A percentile compares a stretch with the other conserved stretches of the same genome.
These are phyloP conservation scores for Scaptomyza tumidula DNA, from an alignment of 2,888 invertebrate species.

Conservation along the genomic window DNA sequence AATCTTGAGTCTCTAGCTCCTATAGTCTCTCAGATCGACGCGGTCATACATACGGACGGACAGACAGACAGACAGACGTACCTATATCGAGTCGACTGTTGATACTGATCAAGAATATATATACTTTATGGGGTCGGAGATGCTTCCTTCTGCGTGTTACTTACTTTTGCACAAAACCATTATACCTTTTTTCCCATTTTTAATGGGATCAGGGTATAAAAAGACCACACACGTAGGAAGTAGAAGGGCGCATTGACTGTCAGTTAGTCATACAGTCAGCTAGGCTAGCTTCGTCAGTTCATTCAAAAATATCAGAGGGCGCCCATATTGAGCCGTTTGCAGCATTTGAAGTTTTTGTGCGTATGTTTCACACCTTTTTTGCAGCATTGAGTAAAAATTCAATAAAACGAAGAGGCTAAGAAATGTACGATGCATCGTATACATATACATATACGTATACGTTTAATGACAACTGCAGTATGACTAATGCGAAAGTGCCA, in stretches of 20 bases:
- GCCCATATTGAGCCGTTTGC: constrained; percentile 29
- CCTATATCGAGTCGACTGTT: too few species aligned
- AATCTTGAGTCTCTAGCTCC: too few species aligned
- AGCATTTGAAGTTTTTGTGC: constrained; percentile 32
- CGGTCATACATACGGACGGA: too few species aligned
- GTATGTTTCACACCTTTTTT: constrained; percentile 70
- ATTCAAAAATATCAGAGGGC: constrained; percentile 64
- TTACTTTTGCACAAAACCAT: too few species aligned
- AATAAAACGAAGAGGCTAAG: constrained; percentile 42
- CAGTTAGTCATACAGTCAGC: constrained; percentile 21
- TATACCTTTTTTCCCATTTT: too few species aligned
- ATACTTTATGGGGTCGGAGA: too few species aligned
- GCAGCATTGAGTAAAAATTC: constrained; percentile 27
- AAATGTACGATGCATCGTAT: background rate
- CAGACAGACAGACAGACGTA: too few species aligned
- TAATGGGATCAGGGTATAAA: background rate
- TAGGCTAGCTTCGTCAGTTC: too few species aligned
- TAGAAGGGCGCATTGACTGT: constrained; percentile 28
- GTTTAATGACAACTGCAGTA: constrained; percentile 1
- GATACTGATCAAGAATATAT: too few species aligned
- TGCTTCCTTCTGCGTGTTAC: too few species aligned
- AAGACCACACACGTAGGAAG: constrained; percentile 56
- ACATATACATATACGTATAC: background rate
- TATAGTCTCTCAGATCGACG: too few species aligned
- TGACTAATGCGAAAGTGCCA: constrained; percentile 30